phyloP scores from a whole-genome alignment of 2,888 invertebrate genomes.

The Odontothrips loti region DNA sequence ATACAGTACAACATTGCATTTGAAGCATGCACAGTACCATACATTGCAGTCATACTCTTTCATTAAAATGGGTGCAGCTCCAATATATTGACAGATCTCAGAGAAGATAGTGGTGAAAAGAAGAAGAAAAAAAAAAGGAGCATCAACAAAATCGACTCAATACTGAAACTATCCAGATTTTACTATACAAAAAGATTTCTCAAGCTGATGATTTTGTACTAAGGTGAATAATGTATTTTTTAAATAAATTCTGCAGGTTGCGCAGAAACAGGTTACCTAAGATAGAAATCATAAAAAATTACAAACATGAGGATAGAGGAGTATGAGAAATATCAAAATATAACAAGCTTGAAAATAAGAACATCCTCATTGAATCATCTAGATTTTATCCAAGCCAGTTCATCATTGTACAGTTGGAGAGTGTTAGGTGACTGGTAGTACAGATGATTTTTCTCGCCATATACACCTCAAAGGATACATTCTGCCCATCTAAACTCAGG shows the following conservation, averaged over 20 bases:
- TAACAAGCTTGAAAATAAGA: slow-evolving; percentile 3
- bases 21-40: background rate
- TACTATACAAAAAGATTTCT: background rate
- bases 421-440: background rate
- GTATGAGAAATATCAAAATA: slow-evolving; percentile 10
- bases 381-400: background rate
- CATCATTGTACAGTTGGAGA: background rate
- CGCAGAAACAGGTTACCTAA: background rate
- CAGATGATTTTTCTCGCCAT: background rate
- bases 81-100: background rate
- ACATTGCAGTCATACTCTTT: slow-evolving; percentile 4
- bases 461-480: background rate
- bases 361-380: background rate
- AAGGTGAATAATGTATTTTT: slow-evolving; percentile 19
- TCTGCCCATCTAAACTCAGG: background rate
- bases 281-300: slow-evolving; percentile 19
- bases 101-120: background rate
- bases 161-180: background rate
- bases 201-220: slow-evolving; percentile 7
- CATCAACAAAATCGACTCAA: background rate
- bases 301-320: slow-evolving; percentile 1
- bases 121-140: background rate
- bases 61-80: background rate
- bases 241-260: background rate
- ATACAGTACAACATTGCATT: background rate